Base-by-base conservation (phyloP, 2,888 invertebrate genomes). In the Hemithea aestivaria region DNA sequence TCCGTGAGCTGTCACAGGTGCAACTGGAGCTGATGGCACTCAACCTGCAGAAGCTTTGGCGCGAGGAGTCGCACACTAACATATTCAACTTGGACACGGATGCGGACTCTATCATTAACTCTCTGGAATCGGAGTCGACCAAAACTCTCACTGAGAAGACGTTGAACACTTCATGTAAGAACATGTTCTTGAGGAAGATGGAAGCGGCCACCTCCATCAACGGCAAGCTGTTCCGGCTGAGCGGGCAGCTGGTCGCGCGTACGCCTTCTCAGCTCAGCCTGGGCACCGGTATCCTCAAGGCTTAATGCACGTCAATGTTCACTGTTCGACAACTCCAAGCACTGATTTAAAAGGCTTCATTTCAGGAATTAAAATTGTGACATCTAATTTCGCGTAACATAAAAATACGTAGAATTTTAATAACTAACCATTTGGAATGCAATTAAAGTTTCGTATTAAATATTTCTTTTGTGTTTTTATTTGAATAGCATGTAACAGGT, bases 11-110 rank as follows among this genome's bases (percentile, higher is more conserved):
- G 22, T 89, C 90, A 0, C 90, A 91, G 56, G 90, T 90, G 1
- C 91, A 91, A 53, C 71, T 91, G 34, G 91, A 91, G 55, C 66
- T 91, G 45, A 89, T 91, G 90, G 88, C 89, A 2, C 66, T 91
- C 22, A 91, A 91, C 60, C 66, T 91, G 41, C 89, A 89, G 53
- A 88, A 89, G 49, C 66, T 91, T 24, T 90, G 85, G 85, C 75
- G 72, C 7, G 79, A 84, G 39, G 84, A 87, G 48, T 85, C 85
- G 0, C 82, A 82, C 35, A 80, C 81, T 0, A 84, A 83, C 35
- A 64, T 83, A 11, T 62, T 79, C 3, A 78, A 75, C 38, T 28
- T 73, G 23, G 80, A 82, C 20, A 66, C 56, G 1, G 84, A 85
- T 33, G 70, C 77, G 0, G 83, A 84, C 33, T 84, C 82, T 0